phyloP scores from a whole-genome alignment of 1,140 invertebrate species.

The Tetramorium simillimum region DNA sequence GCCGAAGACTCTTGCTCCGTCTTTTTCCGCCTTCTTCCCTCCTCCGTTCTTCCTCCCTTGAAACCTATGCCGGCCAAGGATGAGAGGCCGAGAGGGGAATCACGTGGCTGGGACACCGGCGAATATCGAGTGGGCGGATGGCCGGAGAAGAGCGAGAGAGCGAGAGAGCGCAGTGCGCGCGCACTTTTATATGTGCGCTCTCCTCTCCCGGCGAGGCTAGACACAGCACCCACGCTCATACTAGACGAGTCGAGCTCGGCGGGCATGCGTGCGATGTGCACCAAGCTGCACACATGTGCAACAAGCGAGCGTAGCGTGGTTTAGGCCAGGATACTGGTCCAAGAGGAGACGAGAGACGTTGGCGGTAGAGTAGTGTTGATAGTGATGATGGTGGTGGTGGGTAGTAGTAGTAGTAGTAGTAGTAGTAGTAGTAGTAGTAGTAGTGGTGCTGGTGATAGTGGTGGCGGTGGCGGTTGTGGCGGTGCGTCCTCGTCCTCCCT shows the following conservation, averaged over 20 bases:
- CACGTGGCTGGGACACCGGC: constrained; percentile 64
- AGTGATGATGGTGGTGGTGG: background rate
- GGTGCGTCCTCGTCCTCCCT: constrained; percentile 59
- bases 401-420: background rate
- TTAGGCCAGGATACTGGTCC: constrained; percentile 48
- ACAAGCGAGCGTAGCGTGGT: constrained; percentile 55
- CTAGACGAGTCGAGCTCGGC: constrained; percentile 24
- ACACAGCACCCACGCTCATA: constrained; percentile 12
- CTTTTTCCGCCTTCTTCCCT: constrained; percentile 42
- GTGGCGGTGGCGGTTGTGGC: constrained; percentile 11
- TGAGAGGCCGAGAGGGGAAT: constrained; percentile 56
- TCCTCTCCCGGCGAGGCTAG: constrained; percentile 30
- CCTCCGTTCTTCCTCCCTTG: constrained; percentile 6
- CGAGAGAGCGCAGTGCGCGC: constrained; percentile 66
- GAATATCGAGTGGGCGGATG: constrained; percentile 73
- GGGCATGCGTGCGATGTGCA: constrained; percentile 68
- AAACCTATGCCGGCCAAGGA: constrained; percentile 27
- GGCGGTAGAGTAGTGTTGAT: constrained; percentile 43
- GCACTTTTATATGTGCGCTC: constrained; percentile 61
- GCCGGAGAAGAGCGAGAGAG: constrained; percentile 56
- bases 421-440: constrained; percentile 22
- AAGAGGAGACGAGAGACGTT: constrained; percentile 56
- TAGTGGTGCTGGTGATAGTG: background rate
- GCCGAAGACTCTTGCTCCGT: constrained; percentile 59
- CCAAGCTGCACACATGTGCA: constrained; percentile 35